Base-by-base conservation (phyloP, 1,140 invertebrate genomes). In the Dendroctonus valens region DNA sequence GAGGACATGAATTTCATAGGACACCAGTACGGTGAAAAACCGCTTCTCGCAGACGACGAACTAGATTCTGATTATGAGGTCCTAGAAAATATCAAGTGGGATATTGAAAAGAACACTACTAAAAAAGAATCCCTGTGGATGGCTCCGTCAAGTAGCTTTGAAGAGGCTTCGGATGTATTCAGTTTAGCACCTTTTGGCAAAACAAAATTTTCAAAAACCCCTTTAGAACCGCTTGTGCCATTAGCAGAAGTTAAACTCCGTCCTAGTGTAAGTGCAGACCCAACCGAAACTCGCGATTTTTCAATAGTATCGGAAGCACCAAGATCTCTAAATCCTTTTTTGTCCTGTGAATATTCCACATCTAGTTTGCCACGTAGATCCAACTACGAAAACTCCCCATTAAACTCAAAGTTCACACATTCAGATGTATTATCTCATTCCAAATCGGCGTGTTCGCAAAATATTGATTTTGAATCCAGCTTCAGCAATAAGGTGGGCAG, bases 21-120 rank as follows among this genome's bases (percentile, higher is more conserved):
- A 0, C 90, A 93, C 78, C 86, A 89, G 61, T 91, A 92, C 70
- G 91, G 91, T 2, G 89, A 91, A 65, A 85, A 86, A 68, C 91
- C 91, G 2, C 75, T 94, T 7, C 75, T 93, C 1, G 80, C 91
- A 39, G 91, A 94, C 70, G 90, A 93, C 76, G 90, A 92, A 73
- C 76, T 92, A 5, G 88, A 89, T 65, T 86, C 86, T 2, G 87
- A 88, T 40, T 81, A 79, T n/a, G 80, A 79, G 37, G 75, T 78
- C 4, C 78, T 75, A 67, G 65, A 70, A 15, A 70, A 70, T 59
- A 57, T 41, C 65, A 71, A 79, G 78, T 66, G 79, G 78, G 5
- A 60, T 68, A 6, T 78, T 70, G 76, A 80, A 73, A 72, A 69
- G 44, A 72, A 69, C 44, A 75, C 66, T 42, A 58, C 38, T 12